Evolutionary conservation across 1,140 invertebrate genomes (phyloP).

Genomic region (Trinorchestia longiramus): DNA sequence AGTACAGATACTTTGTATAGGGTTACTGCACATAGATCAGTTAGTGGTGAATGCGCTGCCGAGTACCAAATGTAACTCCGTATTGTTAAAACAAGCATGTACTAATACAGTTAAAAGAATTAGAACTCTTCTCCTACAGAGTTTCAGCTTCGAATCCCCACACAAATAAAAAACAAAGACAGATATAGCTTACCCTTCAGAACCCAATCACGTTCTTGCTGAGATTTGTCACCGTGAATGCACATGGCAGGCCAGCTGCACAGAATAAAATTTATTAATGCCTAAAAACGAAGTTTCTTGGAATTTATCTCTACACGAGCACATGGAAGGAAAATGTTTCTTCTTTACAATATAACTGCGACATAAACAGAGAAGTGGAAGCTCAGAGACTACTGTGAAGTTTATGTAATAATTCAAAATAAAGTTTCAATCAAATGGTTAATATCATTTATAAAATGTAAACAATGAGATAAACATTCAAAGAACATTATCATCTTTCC

Average conservation of each 20-base stretch:
- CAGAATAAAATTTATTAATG: slow-evolving; percentile 65
- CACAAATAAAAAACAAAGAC: too few species aligned
- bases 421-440: background rate
- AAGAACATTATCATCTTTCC: background rate
- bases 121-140: too few species aligned
- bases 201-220: slow-evolving; percentile 96
- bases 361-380: background rate
- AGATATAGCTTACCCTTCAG: slow-evolving; percentile 76
- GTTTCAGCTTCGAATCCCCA: too few species aligned
- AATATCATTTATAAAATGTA: background rate
- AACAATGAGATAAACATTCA: background rate
- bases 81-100: too few species aligned
- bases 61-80: too few species aligned
- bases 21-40: too few species aligned
- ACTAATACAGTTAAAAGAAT: too few species aligned
- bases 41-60: too few species aligned
- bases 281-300: background rate
- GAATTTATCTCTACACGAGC: background rate
- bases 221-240: slow-evolving; percentile 98
- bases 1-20: too few species aligned
- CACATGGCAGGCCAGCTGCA: slow-evolving; percentile 86
- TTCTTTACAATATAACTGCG: background rate
- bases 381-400: background rate
- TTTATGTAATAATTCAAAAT: background rate
- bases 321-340: background rate